Evolutionary conservation across 1,140 invertebrate species (phyloP).

Genomic region (Drosophila lowei): DNA sequence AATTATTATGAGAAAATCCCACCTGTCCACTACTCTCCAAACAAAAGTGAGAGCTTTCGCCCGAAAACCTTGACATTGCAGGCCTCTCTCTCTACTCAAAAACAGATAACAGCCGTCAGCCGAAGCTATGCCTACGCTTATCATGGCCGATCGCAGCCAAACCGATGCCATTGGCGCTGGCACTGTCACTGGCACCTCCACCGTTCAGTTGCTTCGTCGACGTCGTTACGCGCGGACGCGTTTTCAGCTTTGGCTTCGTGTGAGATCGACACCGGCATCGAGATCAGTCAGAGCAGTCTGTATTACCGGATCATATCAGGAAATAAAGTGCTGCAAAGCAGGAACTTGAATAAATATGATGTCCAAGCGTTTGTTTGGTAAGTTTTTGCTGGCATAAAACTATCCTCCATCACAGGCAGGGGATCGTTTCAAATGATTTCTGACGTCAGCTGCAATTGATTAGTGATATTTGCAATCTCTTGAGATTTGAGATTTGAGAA

Average conservation of each 20-base stretch:
- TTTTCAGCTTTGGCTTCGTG: constrained; percentile 9
- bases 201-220: constrained; percentile 38
- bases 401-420: neutral
- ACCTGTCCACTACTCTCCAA: neutral
- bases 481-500: too few relatives aligned
- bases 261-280: constrained; percentile 29
- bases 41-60: constrained; percentile 8
- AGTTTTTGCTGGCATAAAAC: constrained; percentile 21
- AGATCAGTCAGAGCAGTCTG: neutral
- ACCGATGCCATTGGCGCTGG: too few relatives aligned
- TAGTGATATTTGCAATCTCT: too few relatives aligned
- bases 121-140: too few relatives aligned
- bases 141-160: too few relatives aligned
- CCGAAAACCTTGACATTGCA: constrained; percentile 27
- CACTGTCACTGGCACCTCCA: constrained; percentile 4
- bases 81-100: neutral
- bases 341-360: constrained; percentile 43
- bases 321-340: neutral
- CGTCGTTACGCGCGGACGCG: constrained; percentile 44
- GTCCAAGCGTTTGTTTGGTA: constrained; percentile 49
- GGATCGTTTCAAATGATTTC: neutral
- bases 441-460: neutral
- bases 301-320: neutral
- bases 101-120: constrained; percentile 4
- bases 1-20: constrained; percentile 39